phyloP scores from a whole-genome alignment of 53 echinoderm and acorn worm species.

The Mesocentrotus franciscanus region DNA sequence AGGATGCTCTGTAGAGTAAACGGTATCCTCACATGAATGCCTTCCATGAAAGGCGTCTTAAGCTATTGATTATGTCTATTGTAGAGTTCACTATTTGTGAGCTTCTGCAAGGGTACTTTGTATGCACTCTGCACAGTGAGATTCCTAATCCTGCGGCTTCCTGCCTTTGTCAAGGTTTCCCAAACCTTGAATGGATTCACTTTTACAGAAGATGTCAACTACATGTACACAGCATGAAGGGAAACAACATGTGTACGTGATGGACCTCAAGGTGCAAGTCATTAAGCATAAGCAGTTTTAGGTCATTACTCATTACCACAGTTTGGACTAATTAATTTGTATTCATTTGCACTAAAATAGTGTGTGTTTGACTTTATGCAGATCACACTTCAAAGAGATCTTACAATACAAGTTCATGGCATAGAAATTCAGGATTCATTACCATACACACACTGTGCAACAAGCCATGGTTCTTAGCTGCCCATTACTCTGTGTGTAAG shows the following conservation, averaged over 20 bases:
- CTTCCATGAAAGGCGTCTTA: not conserved
- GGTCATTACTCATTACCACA: not conserved
- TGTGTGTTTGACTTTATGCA: not conserved
- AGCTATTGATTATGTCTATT: not conserved
- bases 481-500: not conserved
- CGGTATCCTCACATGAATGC: not conserved
- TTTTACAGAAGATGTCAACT: not conserved
- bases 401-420: not conserved
- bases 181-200: not conserved
- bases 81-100: not conserved
- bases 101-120: not conserved
- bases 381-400: not conserved
- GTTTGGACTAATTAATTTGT: not conserved
- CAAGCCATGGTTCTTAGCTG: not conserved
- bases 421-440: not conserved
- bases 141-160: not conserved
- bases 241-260: not conserved
- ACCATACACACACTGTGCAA: not conserved
- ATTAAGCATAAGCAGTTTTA: not conserved
- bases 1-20: not conserved
- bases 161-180: not conserved
- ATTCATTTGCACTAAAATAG: not conserved
- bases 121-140: not conserved
- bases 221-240: not conserved
- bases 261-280: not conserved